Evolutionary conservation across 2,888 invertebrate genomes (phyloP).

Genomic region (Xylophagus ater): DNA sequence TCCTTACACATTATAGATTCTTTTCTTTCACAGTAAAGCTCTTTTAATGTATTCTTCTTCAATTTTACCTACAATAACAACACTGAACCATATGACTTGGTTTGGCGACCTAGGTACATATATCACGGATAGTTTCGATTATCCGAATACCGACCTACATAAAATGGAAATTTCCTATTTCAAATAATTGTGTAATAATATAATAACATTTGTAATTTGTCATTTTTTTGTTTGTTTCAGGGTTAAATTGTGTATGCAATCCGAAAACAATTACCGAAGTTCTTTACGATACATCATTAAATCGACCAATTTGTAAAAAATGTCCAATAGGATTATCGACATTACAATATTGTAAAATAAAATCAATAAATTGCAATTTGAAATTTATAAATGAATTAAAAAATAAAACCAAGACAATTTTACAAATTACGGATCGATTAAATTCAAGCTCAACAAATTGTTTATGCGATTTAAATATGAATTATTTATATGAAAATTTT

Average conservation of each 20-base stretch:
- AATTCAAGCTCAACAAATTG: conserved; percentile 19
- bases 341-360: conserved; percentile 8
- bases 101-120: not conserved
- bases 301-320: conserved; percentile 26
- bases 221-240: conserved; percentile 26
- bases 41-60: too few species aligned
- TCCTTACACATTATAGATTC: too few species aligned
- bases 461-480: conserved; percentile 28
- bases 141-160: not conserved
- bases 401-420: conserved; percentile 8
- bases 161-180: not conserved
- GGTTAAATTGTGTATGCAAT: conserved; percentile 41
- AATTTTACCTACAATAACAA: too few species aligned
- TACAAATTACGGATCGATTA: conserved; percentile 17
- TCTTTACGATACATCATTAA: conserved; percentile 27
- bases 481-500: conserved; percentile 29
- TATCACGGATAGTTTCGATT: not conserved
- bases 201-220: not conserved
- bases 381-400: conserved; percentile 24
- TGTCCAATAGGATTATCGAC: conserved; percentile 4
- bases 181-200: not conserved
- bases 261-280: conserved; percentile 17
- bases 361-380: conserved; percentile 21
- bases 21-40: too few species aligned
- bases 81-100: too few species aligned